Conservation (phyloP, 2,888 invertebrate genomes). For the Plutella xylostella region DNA sequence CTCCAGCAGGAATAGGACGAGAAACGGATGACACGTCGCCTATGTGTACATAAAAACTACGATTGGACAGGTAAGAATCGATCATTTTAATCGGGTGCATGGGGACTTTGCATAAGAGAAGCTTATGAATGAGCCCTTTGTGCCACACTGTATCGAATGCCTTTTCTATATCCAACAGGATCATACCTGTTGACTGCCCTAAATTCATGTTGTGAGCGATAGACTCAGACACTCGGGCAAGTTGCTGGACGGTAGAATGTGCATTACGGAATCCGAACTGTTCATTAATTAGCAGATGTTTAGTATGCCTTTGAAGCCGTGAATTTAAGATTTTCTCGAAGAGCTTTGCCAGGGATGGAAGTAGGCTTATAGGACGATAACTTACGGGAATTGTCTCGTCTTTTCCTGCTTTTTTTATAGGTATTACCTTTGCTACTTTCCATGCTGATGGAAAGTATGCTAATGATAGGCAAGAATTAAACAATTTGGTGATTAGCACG, state of each 20-base stretch:
- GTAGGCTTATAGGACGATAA: conserved; percentile 14
- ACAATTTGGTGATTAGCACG: conserved; percentile 11
- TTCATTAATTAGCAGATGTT: not conserved
- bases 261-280: not conserved
- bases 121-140: conserved; percentile 3
- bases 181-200: not conserved
- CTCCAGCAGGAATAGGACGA: not conserved
- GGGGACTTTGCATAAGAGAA: not conserved
- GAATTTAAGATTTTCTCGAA: conserved; percentile 11
- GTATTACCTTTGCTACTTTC: conserved; percentile 10
- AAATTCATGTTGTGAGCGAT: not conserved
- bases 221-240: not conserved
- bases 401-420: conserved; percentile 9
- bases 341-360: conserved; percentile 9
- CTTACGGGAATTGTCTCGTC: conserved; percentile 1
- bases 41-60: conserved; percentile 2
- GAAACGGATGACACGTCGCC: not conserved
- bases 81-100: not conserved
- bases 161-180: not conserved
- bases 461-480: conserved; percentile 7
- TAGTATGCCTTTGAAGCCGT: not conserved
- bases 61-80: conserved; percentile 1
- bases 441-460: conserved; percentile 8
- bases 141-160: not conserved
- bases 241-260: not conserved